Conservation (phyloP, 2,113 vertebrate species). For the Eira barbara region DNA sequence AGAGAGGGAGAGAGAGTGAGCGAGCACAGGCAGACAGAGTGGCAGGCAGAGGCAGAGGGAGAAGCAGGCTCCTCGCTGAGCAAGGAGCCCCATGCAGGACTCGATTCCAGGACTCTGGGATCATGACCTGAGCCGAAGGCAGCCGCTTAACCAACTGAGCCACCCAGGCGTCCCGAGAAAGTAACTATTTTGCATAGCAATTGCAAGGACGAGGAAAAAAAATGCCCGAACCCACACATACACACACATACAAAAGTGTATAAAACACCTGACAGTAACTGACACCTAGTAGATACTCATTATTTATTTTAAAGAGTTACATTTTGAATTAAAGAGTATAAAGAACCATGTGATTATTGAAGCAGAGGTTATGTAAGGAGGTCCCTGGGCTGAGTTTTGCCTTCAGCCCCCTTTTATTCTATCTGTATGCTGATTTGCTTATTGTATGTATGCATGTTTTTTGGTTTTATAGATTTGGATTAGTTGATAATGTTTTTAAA, state of each 20-base stretch:
- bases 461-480: not conserved
- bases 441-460: not conserved
- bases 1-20: too few relatives aligned
- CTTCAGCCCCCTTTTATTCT: too few relatives aligned
- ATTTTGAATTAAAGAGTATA: conserved; percentile 2
- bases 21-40: too few relatives aligned
- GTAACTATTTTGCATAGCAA: not conserved
- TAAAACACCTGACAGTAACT: not conserved
- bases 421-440: not conserved
- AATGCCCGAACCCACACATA: not conserved
- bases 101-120: too few relatives aligned
- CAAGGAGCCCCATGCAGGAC: too few relatives aligned
- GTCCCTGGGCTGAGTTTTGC: not conserved
- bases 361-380: not conserved
- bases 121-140: too few relatives aligned
- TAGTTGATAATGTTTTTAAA: not conserved
- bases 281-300: not conserved
- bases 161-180: too few relatives aligned
- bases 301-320: not conserved
- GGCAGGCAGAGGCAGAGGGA: too few relatives aligned
- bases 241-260: not conserved
- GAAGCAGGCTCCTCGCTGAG: too few relatives aligned
- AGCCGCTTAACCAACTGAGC: too few relatives aligned
- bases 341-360: not conserved
- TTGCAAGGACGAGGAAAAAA: not conserved